A percentile compares a stretch with the other conserved stretches of the same genome.
Conservation (phyloP, 2,888 invertebrate genomes). For the Yponomeuta plumbellus region DNA sequence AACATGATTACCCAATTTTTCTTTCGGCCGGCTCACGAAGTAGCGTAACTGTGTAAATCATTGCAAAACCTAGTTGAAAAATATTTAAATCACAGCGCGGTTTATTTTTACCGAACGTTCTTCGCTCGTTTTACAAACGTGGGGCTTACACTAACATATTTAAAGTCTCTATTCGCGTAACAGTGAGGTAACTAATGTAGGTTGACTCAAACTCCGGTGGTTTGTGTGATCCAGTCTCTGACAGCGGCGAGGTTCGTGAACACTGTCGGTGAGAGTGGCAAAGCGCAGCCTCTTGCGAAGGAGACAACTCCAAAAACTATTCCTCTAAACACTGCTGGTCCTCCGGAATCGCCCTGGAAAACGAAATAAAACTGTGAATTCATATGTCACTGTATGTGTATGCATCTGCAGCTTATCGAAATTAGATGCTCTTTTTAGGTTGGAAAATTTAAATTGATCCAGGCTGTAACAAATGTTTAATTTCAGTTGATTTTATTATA, state of each 20-base stretch:
- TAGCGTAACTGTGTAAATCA: slow-evolving; percentile 15
- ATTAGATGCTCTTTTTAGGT: too few relatives aligned
- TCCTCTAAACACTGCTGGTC: slow-evolving; percentile 66
- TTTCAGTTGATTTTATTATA: too few relatives aligned
- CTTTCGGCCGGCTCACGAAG: slow-evolving; percentile 29
- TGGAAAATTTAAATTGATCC: too few relatives aligned
- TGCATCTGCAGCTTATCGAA: too few relatives aligned
- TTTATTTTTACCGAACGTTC: slow-evolving; percentile 4
- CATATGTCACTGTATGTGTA: too few relatives aligned
- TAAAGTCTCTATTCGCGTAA: neutral
- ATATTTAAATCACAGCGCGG: slow-evolving; percentile 1
- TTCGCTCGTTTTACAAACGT: neutral
- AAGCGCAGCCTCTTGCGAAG: slow-evolving; percentile 66
- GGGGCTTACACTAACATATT: neutral
- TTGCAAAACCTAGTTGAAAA: neutral
- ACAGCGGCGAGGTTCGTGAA: slow-evolving; percentile 64
- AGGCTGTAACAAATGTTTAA: too few relatives aligned
- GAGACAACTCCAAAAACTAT: slow-evolving; percentile 67
- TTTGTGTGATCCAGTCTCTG: slow-evolving; percentile 60
- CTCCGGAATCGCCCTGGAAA: slow-evolving; percentile 68
- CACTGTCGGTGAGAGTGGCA: slow-evolving; percentile 67
- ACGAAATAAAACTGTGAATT: neutral
- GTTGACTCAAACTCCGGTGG: slow-evolving; percentile 52
- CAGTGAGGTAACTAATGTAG: slow-evolving; percentile 19
- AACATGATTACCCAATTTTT: slow-evolving; percentile 31